Evolutionary conservation across 2,888 invertebrate species (phyloP), one percentile per base, ranked within the genome.

Genomic region (Eurytoma californica): DNA sequence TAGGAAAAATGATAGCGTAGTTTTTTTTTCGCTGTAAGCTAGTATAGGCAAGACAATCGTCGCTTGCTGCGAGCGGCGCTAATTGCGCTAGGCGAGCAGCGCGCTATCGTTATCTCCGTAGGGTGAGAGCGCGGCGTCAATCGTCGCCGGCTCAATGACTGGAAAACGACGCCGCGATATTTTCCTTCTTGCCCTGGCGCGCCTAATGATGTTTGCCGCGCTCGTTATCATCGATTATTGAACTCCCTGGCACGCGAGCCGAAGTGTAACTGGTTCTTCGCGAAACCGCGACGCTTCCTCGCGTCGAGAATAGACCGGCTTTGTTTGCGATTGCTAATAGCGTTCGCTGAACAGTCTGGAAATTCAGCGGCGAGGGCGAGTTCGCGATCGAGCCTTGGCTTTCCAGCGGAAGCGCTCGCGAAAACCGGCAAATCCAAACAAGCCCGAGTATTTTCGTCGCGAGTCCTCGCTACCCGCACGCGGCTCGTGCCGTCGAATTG

Each of bases 401-500:
- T 14, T 28, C 60, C 39, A 14, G 16, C 61, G 61, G 39, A 39
- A 39, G 39, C 39, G 39, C 9, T 18, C 57, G 58, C 58, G 24
- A 20, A 58, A 58, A 65, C 18, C 18, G 30, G 30, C 60, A 58
- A 70, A 79, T 74, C 79, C 66, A 79, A 79, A 79, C 79, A 79
- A 73, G 68, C 57, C 70, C 77, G 80, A 74, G 39, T 80, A 80
- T 80, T 77, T 77, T 67, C 70, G 80, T 77, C 77, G 66, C 53
- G 55, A 20, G 18, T n/a, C 39, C 28, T 30, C 20, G 58, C 24
- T 14, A 12, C 24, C 24, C 60, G 30, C 49, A 3, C 49, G 16
- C 72, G 30, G 30, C 49, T 24, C 24, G 20, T 0, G 28, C 7
- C 49, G 16, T 55, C 55, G 65, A 53, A 68, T 28, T 12, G 30